Evolutionary conservation across 2,888 invertebrate genomes (phyloP).

Genomic region (Sipunculus nudus): DNA sequence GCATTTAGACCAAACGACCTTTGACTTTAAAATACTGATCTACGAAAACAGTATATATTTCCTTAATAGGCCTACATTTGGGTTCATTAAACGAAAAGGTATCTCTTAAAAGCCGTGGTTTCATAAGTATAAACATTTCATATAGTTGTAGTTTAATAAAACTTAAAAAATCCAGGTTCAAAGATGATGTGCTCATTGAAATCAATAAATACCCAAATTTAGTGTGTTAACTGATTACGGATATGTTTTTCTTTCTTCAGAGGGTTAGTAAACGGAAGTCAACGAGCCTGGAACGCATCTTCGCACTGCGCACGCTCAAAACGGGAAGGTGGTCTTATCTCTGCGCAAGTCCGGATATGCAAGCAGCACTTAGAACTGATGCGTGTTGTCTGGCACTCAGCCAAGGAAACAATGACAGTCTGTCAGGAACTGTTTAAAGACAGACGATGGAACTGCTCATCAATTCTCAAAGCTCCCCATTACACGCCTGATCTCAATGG

Average conservation of each 20-base stretch:
- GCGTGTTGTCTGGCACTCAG: conserved; percentile 80
- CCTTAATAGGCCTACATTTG: no score
- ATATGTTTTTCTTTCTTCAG: conserved; percentile 48
- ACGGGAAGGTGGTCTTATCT: conserved; percentile 42
- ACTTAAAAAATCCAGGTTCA: no score
- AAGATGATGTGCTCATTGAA: no score
- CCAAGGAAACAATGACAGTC: conserved; percentile 72
- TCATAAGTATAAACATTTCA: no score
- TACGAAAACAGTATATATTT: no score
- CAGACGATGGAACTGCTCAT: conserved; percentile 85
- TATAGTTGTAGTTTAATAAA: no score
- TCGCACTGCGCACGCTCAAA: conserved; percentile 55
- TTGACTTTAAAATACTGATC: no score
- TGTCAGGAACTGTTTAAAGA: conserved; percentile 78
- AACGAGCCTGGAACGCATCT: conserved; percentile 53
- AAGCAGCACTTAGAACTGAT: conserved; percentile 68
- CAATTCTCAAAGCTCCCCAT: conserved; percentile 77
- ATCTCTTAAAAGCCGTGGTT: no score
- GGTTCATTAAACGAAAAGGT: no score
- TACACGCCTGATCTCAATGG: conserved; percentile 79
- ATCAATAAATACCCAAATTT: no score
- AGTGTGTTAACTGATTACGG: no score
- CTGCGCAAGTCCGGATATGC: conserved; percentile 51
- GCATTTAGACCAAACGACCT: no score
- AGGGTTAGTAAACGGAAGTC: conserved; percentile 53